Base-by-base conservation (phyloP, 1,140 invertebrate genomes). In the Diabrotica undecimpunctata region DNA sequence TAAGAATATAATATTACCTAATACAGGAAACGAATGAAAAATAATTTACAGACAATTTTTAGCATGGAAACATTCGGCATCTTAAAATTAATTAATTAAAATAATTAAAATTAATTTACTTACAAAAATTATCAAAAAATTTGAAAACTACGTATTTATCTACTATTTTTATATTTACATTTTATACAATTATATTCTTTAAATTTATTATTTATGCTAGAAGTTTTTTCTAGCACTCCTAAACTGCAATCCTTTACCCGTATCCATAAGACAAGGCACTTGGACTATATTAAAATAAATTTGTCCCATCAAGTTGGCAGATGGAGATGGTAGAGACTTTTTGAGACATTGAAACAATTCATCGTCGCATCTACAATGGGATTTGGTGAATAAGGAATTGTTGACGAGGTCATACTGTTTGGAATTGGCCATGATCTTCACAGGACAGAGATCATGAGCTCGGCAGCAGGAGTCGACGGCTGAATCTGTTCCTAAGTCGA, bases 251-350 rank as follows among this genome's bases (percentile, higher is more conserved):
- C 82, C 83, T 5, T 70, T 70, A 7, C 80, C 72, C 4, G 72
- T 78, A 62, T 90, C 87, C 54, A 88, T 86, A 57, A 95, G 79
- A 68, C 93, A 95, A 7, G 89, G 87, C 12, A 91, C 86, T 79
- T 87, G 85, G 46, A 94, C 83, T 64, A 95, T 75, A 75, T 95
- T 95, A 79, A 95, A 96, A 72, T 94, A 96, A 58, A 95, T 87
- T 66, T 90, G 89, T 41, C 93, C 93, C 85, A 96, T 88, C 5
- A 93, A 79, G 66, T 83, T 80, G 0, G 93, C 88, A 0, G 90
- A 84, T 7, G 87, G 84, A 61, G 86, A 86, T 8, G 82, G 83
- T 55, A 87, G 85, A 37, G 86, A 84, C 37, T 79, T 77, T 76
- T 94, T 94, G 46, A 96, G 81, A 80, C 94, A 96, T 2, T 87